Conservation (phyloP, 2,113 vertebrate species). For the Sylvietta virens region DNA sequence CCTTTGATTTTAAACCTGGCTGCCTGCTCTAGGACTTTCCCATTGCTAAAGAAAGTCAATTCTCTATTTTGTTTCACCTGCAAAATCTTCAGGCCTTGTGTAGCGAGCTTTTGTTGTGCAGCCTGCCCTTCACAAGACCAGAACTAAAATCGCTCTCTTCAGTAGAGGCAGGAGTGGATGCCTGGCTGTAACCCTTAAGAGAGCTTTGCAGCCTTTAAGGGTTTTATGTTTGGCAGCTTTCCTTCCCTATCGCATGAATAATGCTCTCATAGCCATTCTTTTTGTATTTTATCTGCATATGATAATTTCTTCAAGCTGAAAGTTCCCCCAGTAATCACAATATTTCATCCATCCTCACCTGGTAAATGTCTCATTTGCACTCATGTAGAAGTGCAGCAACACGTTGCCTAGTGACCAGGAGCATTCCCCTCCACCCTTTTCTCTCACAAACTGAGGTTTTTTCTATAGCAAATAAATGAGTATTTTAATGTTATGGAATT, state of each 20-base stretch:
- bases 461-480: not conserved
- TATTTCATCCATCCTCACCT: not conserved
- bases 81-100: not conserved
- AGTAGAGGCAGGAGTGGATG: not conserved
- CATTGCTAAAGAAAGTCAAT: not conserved
- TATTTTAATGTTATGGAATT: slow-evolving; percentile 28
- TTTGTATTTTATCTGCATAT: not conserved
- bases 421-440: not conserved
- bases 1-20: not conserved
- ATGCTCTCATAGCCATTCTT: not conserved
- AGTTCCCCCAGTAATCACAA: not conserved
- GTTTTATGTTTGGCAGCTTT: not conserved
- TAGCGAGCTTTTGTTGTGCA: not conserved
- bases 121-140: not conserved
- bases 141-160: not conserved
- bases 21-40: no score
- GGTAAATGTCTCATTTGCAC: not conserved
- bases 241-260: not conserved
- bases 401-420: slow-evolving; percentile 29
- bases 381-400: not conserved
- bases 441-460: not conserved
- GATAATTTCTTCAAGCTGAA: not conserved
- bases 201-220: not conserved
- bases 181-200: not conserved
- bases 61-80: not conserved